Evolutionary conservation across 2,888 invertebrate species (phyloP), one percentile per base, ranked within the genome.

Genomic region (Zygogramma bicolorata): DNA sequence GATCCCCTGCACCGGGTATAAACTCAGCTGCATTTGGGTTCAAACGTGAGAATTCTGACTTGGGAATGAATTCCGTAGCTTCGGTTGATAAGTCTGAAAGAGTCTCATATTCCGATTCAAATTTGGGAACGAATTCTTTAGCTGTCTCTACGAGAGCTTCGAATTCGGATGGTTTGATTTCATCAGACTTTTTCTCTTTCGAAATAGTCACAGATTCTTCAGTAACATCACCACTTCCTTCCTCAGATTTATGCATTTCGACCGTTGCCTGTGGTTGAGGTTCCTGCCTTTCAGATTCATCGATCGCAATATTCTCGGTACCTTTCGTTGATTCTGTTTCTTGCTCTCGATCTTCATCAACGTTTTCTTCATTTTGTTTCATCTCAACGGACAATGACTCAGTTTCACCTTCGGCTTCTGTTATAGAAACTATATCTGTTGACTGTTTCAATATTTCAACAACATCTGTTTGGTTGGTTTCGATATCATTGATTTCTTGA

Each of bases 21-120:
- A 87, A 87, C 79, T 86, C 85, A 49, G 85, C 84, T 1, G 87
- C 87, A 65, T 87, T 83, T 1, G 85, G 87, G 81, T 87, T 87
- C 61, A 87, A 74, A 42, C 82, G 82, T n/a, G 84, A 78, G 22
- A 57, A 59, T 72, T 84, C 82, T 4, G 78, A 79, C 80, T 82
- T 84, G 3, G 85, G 84, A n/a, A 85, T 77, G 70, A 85, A 85
- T 76, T 86, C 86, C 4, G 82, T 80, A 3, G 82, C 84, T 27
- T 79, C 77, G 0, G 75, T 75, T 49, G 78, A 79, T 22, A 79
- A 63, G 15, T 71, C 65, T 3, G 73, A 78, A 67, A 62, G 29
- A 31, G 67, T 84, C 27, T 22, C 27, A 25, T 53, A 53, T 18
- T 63, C 46, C 10, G 63, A 46, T 63, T 62, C 34, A 25, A 73